Evolutionary conservation across 1,140 invertebrate species (phyloP).

Genomic region (Drosophila tristis): DNA sequence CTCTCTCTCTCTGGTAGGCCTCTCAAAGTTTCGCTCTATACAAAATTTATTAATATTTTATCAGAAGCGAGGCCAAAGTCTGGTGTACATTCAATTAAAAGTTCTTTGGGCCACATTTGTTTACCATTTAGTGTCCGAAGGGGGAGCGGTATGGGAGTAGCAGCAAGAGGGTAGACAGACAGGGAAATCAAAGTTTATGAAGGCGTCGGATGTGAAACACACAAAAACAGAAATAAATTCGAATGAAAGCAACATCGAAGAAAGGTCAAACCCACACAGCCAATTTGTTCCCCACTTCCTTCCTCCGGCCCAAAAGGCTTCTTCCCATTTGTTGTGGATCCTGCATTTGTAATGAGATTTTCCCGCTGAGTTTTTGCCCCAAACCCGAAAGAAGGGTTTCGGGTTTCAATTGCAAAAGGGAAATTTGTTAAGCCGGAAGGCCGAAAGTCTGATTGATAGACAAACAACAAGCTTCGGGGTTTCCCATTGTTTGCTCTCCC

Average conservation of each 20-base stretch:
- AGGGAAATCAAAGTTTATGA: constrained; percentile 64
- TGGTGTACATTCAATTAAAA: constrained; percentile 74
- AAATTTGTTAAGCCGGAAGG: constrained; percentile 46
- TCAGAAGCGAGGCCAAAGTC: constrained; percentile 17
- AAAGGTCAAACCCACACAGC: constrained; percentile 31
- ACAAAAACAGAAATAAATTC: constrained; percentile 36
- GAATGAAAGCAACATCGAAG: constrained; percentile 37
- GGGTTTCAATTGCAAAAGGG: constrained; percentile 53
- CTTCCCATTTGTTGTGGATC: constrained; percentile 3
- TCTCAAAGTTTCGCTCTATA: constrained; percentile 63
- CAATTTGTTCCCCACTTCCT: constrained; percentile 24
- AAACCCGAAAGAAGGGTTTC: constrained; percentile 46
- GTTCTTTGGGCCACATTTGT: constrained; percentile 68
- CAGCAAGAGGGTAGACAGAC: neutral
- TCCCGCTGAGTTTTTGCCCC: neutral
- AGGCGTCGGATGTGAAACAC: constrained; percentile 56
- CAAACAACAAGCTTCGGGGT: constrained; percentile 50
- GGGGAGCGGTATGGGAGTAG: neutral
- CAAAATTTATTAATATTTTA: constrained; percentile 75
- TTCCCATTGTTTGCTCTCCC: neutral
- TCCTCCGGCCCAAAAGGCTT: constrained; percentile 1
- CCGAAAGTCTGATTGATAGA: constrained; percentile 66
- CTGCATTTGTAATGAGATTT: constrained; percentile 68
- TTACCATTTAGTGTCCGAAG: constrained; percentile 57
- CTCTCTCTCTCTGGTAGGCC: constrained; percentile 12